These are phyloP conservation scores for Nesoenas mayeri DNA, from an alignment of 2,113 vertebrate species.

Conservation along the genomic window DNA sequence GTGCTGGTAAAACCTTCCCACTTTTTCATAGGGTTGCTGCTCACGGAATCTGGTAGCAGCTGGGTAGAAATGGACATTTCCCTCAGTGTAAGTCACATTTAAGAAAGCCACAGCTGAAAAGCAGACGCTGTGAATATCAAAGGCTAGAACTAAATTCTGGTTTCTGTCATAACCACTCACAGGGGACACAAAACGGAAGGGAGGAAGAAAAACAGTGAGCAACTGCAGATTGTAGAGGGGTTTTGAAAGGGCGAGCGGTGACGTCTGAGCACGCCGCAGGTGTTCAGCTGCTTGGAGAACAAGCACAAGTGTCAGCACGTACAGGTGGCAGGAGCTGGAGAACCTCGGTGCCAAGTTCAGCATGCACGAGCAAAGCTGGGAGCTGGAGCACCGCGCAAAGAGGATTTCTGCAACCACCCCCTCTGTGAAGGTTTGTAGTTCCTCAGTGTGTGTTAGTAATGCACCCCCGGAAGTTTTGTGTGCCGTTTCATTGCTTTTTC, in stretches of 20 bases:
- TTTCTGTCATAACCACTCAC: neutral
- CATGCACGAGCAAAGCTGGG: neutral
- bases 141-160: neutral
- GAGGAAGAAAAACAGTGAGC: neutral
- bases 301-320: neutral
- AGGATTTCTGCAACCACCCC: neutral
- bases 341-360: neutral
- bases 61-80: neutral
- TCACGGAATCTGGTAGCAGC: neutral
- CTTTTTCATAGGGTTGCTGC: neutral
- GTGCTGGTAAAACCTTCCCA: neutral
- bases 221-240: neutral
- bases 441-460: accelerated
- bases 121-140: neutral
- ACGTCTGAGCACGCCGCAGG: neutral
- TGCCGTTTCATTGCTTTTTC: neutral
- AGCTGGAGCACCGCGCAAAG: neutral
- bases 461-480: accelerated
- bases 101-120: neutral
- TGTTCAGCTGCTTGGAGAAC: neutral
- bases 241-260: neutral
- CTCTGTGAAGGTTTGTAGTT: accelerated
- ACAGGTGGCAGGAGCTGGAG: neutral
- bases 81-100: neutral
- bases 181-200: neutral